Base-by-base conservation (phyloP, 2,888 invertebrate species). In the Callimorpha dominula region DNA sequence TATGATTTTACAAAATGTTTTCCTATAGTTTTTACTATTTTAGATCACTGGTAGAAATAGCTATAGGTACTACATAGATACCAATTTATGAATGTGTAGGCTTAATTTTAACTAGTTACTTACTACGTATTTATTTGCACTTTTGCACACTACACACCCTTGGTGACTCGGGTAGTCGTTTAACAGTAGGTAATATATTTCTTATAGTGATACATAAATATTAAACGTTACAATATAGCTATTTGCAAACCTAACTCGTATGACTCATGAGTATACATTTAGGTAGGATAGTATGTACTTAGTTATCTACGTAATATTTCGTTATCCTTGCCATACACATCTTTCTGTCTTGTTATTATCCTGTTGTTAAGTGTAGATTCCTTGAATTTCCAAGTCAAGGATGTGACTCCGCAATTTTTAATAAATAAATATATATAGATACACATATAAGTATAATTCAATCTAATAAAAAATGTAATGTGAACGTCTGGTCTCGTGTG, bases 391-490 rank as follows among this genome's bases (percentile, higher is more conserved):
- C 15, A 50, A 50, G 11, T 65, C 15, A 65, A 50, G 65, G 49
- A 50, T 65, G 15, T 7, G 1, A 31, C 12, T 40, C 62, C 14
- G 14, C 31, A 40, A 62, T 40, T 62, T 40, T 12, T 6, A 62
- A 62, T 40, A 6, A 9, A 8, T 31, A 12, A 31, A 20, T 20
- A 57, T 57, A 57, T 20, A 20, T 31, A 31, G 31, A 31, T 31
- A 12, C 31, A 31, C 31, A 60, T 60, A 60, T 60, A 31, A 57
- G 57, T 72, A 73, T 72, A 74, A 79, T 79, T 68, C 73, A 76
- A 71, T 75, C 67, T 76, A 75, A 77, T 60, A 60, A 75, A 76
- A 85, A 81, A 73, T 81, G 75, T 85, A 79, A 80, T 79, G 82
- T 78, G 82, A 79, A 72, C 75, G 68, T 75, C 67, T 65, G 65